phyloP scores from a whole-genome alignment of 2,888 invertebrate genomes.

The Odontocerum albicorne region DNA sequence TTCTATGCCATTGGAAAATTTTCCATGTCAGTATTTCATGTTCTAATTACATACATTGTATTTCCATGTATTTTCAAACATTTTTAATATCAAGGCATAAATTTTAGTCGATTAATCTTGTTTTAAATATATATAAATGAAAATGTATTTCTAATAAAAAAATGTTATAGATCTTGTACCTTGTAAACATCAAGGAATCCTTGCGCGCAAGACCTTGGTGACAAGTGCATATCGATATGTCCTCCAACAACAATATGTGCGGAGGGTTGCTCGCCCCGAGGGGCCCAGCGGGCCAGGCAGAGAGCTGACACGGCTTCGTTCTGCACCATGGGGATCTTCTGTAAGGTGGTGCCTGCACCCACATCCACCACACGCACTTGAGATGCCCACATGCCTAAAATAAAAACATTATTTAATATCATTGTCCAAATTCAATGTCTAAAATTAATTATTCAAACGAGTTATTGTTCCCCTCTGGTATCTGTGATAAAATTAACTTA shows the following conservation, averaged over 20 bases:
- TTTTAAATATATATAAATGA: not conserved
- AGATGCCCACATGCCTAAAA: slow-evolving; percentile 90
- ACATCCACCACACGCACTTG: slow-evolving; percentile 86
- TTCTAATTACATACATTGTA: too few relatives aligned
- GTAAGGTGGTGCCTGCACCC: slow-evolving; percentile 75
- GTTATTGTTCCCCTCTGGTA: slow-evolving; percentile 27
- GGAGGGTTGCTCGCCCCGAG: slow-evolving; percentile 50
- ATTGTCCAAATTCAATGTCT: slow-evolving; percentile 2
- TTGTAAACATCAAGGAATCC: slow-evolving; percentile 89
- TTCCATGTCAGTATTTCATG: too few relatives aligned
- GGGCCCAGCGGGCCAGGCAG: slow-evolving; percentile 77
- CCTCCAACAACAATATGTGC: slow-evolving; percentile 83
- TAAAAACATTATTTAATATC: slow-evolving; percentile 5
- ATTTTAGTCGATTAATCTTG: too few relatives aligned
- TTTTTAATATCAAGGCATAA: too few relatives aligned
- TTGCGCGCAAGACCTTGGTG: slow-evolving; percentile 79
- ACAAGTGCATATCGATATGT: slow-evolving; percentile 86
- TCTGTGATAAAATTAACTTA: slow-evolving; percentile 20
- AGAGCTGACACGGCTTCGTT: slow-evolving; percentile 95
- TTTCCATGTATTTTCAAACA: too few relatives aligned
- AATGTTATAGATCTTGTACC: slow-evolving; percentile 45
- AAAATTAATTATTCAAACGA: not conserved
- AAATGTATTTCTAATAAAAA: too few relatives aligned
- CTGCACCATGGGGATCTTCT: slow-evolving; percentile 83
- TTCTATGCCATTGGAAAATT: too few relatives aligned